Conservation (phyloP, 2,113 vertebrate genomes). For the Myodes glareolus region DNA sequence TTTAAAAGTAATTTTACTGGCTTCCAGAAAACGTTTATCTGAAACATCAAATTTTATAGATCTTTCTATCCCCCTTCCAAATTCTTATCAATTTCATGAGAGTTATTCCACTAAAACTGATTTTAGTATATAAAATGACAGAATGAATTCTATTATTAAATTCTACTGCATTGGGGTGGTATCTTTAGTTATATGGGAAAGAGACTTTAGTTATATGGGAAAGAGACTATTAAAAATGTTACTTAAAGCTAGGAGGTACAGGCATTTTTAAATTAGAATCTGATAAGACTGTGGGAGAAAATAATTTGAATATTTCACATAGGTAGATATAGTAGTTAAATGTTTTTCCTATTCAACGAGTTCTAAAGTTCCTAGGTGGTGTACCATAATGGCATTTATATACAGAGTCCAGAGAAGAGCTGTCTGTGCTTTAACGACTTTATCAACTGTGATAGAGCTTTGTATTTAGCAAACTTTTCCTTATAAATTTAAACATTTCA, state of each 20-base stretch:
- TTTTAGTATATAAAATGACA: constrained; percentile 9
- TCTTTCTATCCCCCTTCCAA: constrained; percentile 47
- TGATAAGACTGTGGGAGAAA: not conserved
- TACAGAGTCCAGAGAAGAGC: not conserved
- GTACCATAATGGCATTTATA: not conserved
- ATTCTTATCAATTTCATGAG: constrained; percentile 9
- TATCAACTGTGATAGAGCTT: not conserved
- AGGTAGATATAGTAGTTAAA: not conserved
- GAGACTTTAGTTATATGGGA: constrained; percentile 37
- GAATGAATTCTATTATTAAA: constrained; percentile 13
- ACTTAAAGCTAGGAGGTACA: not conserved
- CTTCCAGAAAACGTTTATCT: constrained; percentile 53
- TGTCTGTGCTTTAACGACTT: constrained; percentile 1
- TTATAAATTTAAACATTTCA: not conserved
- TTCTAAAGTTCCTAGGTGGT: constrained; percentile 4
- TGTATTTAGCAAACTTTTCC: not conserved
- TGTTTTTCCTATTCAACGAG: not conserved
- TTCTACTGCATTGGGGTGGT: not conserved
- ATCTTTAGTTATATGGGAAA: constrained; percentile 42
- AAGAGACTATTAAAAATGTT: constrained; percentile 5
- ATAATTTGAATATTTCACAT: constrained; percentile 36
- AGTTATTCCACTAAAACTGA: constrained; percentile 11
- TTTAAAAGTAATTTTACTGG: constrained; percentile 47
- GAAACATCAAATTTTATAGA: constrained; percentile 56
- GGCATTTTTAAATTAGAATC: constrained; percentile 12